phyloP scores from a whole-genome alignment of 2,888 invertebrate species.

The Prenolepis imparis region DNA sequence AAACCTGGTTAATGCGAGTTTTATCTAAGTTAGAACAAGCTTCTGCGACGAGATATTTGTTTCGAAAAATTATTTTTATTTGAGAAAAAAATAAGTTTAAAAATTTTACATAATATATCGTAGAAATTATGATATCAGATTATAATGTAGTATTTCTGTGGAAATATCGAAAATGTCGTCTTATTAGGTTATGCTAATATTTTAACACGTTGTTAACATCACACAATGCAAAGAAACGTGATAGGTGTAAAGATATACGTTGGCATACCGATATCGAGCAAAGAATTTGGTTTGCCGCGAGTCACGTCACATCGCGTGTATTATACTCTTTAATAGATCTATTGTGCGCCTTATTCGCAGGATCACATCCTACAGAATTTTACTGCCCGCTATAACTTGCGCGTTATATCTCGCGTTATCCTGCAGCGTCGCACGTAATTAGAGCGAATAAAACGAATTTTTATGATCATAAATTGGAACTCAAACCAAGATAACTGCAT shows the following conservation, averaged over 20 bases:
- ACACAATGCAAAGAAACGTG: constrained; percentile 61
- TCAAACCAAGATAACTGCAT: not conserved
- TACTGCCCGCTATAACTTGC: constrained; percentile 39
- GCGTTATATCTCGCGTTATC: constrained; percentile 34
- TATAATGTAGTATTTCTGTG: not conserved
- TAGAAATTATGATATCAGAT: constrained; percentile 1
- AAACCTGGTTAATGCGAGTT: not conserved
- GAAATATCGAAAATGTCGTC: not conserved
- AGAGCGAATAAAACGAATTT: constrained; percentile 8
- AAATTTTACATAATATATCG: not conserved
- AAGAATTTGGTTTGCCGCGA: constrained; percentile 65
- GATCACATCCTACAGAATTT: constrained; percentile 59
- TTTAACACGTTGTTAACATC: constrained; percentile 52
- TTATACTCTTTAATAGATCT: constrained; percentile 68
- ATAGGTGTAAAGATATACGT: constrained; percentile 69
- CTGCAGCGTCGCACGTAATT: constrained; percentile 18
- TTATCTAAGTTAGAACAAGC: not conserved
- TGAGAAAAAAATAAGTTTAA: not conserved
- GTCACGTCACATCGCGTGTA: constrained; percentile 76
- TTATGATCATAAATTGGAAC: constrained; percentile 16
- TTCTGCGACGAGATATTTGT: not conserved
- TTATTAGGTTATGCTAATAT: constrained; percentile 19
- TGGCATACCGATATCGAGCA: constrained; percentile 49
- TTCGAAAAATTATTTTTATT: not conserved
- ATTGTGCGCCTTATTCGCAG: constrained; percentile 51